Percentiles rank a stretch among this genome's conserved stretches.
Evolutionary conservation across 23 tunicate species (phyloP).

Genomic region (Phallusia fumigata): DNA sequence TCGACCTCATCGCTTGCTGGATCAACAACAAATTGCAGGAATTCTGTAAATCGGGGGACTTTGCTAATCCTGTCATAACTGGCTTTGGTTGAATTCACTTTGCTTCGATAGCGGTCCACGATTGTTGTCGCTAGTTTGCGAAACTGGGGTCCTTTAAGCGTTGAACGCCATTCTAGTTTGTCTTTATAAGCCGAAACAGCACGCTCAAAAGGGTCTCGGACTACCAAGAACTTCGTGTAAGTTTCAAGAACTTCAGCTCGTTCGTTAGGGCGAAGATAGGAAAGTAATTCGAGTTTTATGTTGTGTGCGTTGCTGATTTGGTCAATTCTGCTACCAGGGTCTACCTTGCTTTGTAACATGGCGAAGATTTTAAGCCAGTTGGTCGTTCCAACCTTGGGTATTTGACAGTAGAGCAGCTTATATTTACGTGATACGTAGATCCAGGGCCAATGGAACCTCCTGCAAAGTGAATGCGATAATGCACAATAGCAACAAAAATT

Average conservation of each 20-base stretch:
- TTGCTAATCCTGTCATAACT: too few relatives aligned
- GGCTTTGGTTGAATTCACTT: neutral
- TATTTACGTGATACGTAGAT: constrained; percentile 25
- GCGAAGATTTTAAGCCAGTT: constrained; percentile 44
- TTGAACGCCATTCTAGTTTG: constrained; percentile 23
- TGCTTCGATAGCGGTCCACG: constrained; percentile 5
- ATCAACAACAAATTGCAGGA: constrained; percentile 20
- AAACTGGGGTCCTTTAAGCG: constrained; percentile 13
- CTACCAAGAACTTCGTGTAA: constrained; percentile 46
- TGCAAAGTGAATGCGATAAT: too few relatives aligned
- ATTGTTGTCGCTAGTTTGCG: constrained; percentile 20
- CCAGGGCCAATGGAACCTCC: constrained; percentile 22
- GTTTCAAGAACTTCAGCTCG: neutral
- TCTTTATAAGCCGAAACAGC: constrained; percentile 45
- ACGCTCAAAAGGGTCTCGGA: constrained; percentile 48
- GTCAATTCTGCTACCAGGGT: neutral
- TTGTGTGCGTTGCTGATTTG: constrained; percentile 8
- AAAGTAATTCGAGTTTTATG: constrained; percentile 4
- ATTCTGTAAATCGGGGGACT: constrained; percentile 33
- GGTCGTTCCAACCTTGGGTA: constrained; percentile 37
- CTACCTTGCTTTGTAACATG: neutral
- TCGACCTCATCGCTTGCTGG: neutral
- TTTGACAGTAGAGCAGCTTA: constrained; percentile 36
- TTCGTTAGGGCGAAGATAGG: constrained; percentile 19
- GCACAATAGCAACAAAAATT: too few relatives aligned